Conservation (phyloP, 2,888 invertebrate genomes). For the Melangyna quadrimaculata region DNA sequence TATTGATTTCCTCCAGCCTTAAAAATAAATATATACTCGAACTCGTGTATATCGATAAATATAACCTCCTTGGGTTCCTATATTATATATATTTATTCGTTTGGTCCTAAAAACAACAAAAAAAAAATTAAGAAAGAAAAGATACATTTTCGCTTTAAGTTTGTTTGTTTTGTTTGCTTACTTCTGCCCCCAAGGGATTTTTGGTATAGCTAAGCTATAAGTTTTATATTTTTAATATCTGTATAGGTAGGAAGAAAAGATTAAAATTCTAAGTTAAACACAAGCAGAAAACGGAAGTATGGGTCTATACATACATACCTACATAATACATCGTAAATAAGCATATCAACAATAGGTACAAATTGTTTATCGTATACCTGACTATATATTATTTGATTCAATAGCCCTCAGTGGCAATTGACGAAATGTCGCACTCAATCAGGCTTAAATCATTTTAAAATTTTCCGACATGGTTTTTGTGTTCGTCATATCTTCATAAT, state of each 20-base stretch:
- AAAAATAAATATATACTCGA: no score
- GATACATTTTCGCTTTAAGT: not conserved
- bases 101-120: not conserved
- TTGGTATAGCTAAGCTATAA: not conserved
- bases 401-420: conserved; percentile 60
- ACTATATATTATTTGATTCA: conserved; percentile 56
- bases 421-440: conserved; percentile 66
- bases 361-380: conserved; percentile 34
- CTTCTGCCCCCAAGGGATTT: conserved; percentile 3
- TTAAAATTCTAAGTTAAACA: conserved; percentile 50
- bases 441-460: conserved; percentile 47
- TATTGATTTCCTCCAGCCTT: conserved; percentile 37
- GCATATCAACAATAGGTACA: no score
- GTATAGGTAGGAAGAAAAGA: conserved; percentile 28
- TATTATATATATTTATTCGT: conserved; percentile 41
- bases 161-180: conserved; percentile 17
- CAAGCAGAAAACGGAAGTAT: not conserved
- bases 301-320: no score
- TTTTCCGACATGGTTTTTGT: conserved; percentile 10
- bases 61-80: not conserved
- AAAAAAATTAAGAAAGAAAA: no score
- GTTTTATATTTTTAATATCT: not conserved
- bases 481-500: not conserved
- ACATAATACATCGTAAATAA: no score
- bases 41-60: conserved; percentile 13